Conservation (phyloP, 2,888 invertebrate genomes). For the Scaptomyza caliginosa region DNA sequence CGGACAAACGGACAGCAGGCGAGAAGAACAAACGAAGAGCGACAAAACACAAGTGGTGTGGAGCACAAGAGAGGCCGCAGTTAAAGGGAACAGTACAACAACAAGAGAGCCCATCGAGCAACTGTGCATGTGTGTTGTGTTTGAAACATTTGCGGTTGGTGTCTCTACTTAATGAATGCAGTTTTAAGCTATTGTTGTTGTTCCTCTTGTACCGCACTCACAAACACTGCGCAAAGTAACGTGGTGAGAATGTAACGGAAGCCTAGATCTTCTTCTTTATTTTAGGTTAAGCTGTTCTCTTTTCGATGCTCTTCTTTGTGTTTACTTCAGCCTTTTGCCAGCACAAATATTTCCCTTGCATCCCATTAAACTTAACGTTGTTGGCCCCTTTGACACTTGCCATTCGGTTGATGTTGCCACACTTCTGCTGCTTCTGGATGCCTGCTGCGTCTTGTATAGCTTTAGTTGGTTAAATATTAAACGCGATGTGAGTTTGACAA, state of each 20-base stretch:
- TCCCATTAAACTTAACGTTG: neutral
- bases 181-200: constrained; percentile 12
- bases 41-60: neutral
- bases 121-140: constrained; percentile 12
- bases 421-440: neutral
- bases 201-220: neutral
- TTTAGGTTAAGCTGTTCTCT: neutral
- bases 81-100: neutral
- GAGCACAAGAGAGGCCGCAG: constrained; percentile 1
- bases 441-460: neutral
- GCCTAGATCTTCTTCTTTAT: neutral
- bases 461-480: constrained; percentile 1
- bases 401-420: neutral
- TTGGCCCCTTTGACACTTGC: constrained; percentile 27
- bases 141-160: constrained; percentile 48
- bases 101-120: constrained; percentile 29
- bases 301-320: constrained; percentile 5
- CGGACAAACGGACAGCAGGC: constrained; percentile 13
- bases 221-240: neutral
- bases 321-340: constrained; percentile 4
- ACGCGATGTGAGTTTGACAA: neutral
- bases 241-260: constrained; percentile 26
- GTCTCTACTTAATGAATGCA: constrained; percentile 54
- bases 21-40: constrained; percentile 24
- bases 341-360: neutral